Base-by-base conservation (phyloP, 2,113 vertebrate genomes). In the Smithornis capensis region DNA sequence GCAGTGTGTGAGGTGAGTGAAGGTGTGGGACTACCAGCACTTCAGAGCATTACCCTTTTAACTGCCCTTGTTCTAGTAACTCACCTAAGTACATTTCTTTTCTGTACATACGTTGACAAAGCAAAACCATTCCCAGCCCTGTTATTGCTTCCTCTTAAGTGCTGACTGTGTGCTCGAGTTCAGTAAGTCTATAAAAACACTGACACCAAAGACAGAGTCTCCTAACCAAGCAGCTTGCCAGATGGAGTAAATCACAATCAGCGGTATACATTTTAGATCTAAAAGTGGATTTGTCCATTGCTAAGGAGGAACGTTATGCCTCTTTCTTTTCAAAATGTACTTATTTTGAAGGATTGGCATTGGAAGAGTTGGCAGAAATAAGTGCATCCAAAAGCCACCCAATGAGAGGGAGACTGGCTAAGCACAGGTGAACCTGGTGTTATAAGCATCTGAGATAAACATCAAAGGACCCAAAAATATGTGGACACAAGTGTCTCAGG, bases 141-240 rank as follows among this genome's bases (percentile, higher is more conserved):
- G 35, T 50, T 89, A 62, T 79, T 91, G 35, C 63, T 92, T 92
- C 50, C 45, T 85, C 78, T 50, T 73, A 57, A 95, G 83, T 87
- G 81, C 81, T 94, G 77, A 90, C 73, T 79, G 28, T 0, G 7
- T 84, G 44, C 57, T 84, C 0, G 2, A 76, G 33, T 15, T 73
- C 49, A 79, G 50, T 31, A 77, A 91, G 57, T 79, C 64, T 55
- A 76, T 79, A 80, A 91, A 94, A 91, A 80, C 4, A 83, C 67
- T 40, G 78, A 81, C 71, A 70, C 29, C 0, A 6, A 77, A 90
- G 67, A 68, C 10, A 11, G 8, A 82, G 33, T 17, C 55, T 65
- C 31, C n/a, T 56, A 5, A 35, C 53, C 87, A 60, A 68, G 23
- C 10, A 53, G 6, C 37, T 53, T 33, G 44, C 67, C n/a, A 45